Evolutionary conservation across 1,140 invertebrate species (phyloP).

Genomic region (Nebria ingens): DNA sequence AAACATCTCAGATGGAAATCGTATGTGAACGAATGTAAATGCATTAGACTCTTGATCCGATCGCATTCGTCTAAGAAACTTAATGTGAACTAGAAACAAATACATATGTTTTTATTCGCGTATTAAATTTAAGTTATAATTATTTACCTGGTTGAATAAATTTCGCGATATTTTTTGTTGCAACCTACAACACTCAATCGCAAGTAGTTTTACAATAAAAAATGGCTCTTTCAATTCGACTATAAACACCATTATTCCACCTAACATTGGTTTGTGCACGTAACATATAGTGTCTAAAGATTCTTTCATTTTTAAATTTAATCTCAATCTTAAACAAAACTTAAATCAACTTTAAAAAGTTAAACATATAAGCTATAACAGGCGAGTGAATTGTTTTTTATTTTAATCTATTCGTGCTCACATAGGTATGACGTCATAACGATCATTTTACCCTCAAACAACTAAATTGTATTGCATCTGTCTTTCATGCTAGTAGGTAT

Average conservation of each 20-base stretch:
- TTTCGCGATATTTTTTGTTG: slow-evolving; percentile 42
- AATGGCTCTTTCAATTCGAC: slow-evolving; percentile 62
- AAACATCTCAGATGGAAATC: slow-evolving; percentile 75
- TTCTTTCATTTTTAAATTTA: not conserved
- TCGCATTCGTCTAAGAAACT: slow-evolving; percentile 70
- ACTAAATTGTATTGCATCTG: no score
- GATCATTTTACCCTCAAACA: no score
- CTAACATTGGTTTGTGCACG: slow-evolving; percentile 59
- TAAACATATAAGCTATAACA: slow-evolving; percentile 10
- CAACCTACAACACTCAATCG: slow-evolving; percentile 55
- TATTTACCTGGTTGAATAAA: slow-evolving; percentile 43
- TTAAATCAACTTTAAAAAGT: no score
- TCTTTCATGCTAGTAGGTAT: no score
- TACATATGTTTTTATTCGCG: slow-evolving; percentile 38
- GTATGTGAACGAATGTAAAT: slow-evolving; percentile 81
- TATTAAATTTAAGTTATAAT: slow-evolving; percentile 29
- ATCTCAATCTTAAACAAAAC: slow-evolving; percentile 10
- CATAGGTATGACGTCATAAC: no score
- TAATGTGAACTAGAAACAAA: slow-evolving; percentile 47
- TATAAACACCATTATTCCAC: slow-evolving; percentile 58
- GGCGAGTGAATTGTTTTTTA: slow-evolving; percentile 19
- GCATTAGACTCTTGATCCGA: slow-evolving; percentile 61
- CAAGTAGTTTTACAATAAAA: slow-evolving; percentile 61
- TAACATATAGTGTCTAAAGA: slow-evolving; percentile 41
- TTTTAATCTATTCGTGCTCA: no score